A percentile compares a stretch with the other conserved stretches of the same genome.
Evolutionary conservation across 2,113 vertebrate genomes (phyloP).

Genomic region (Lepus europaeus): DNA sequence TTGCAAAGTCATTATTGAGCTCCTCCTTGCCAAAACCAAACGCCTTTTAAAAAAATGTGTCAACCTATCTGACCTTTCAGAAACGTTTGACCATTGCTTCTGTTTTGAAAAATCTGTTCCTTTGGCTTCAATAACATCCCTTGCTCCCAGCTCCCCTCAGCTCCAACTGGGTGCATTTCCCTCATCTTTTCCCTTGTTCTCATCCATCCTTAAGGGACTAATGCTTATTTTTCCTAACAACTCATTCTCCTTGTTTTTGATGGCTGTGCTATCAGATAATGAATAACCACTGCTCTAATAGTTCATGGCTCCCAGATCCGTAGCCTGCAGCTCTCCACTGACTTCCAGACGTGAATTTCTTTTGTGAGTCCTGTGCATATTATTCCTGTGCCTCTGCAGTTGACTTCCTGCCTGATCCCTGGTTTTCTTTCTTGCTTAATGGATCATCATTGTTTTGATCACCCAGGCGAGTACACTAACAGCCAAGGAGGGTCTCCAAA

Average conservation of each 20-base stretch:
- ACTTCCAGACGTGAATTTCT: background rate
- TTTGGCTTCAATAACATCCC: background rate
- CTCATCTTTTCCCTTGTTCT: background rate
- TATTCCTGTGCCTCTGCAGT: background rate
- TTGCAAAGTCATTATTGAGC: slow-evolving; percentile 10
- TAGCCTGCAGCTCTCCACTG: background rate
- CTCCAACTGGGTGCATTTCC: background rate
- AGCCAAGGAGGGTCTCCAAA: background rate
- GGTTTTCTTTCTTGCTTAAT: background rate
- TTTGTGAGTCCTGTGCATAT: background rate
- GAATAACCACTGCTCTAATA: background rate
- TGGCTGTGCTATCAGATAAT: background rate
- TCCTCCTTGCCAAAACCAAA: slow-evolving; percentile 9
- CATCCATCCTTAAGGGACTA: background rate
- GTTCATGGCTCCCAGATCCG: background rate
- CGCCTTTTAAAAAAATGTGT: background rate
- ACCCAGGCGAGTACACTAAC: background rate
- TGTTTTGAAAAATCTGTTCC: background rate
- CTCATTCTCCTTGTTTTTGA: background rate
- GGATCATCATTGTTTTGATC: background rate
- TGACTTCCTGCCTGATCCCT: background rate
- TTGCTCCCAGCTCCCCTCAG: background rate
- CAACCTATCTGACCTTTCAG: background rate
- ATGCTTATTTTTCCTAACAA: background rate
- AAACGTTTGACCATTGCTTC: background rate